Conservation (phyloP, 2,888 invertebrate genomes). For the Trypoxylon attenuatum region DNA sequence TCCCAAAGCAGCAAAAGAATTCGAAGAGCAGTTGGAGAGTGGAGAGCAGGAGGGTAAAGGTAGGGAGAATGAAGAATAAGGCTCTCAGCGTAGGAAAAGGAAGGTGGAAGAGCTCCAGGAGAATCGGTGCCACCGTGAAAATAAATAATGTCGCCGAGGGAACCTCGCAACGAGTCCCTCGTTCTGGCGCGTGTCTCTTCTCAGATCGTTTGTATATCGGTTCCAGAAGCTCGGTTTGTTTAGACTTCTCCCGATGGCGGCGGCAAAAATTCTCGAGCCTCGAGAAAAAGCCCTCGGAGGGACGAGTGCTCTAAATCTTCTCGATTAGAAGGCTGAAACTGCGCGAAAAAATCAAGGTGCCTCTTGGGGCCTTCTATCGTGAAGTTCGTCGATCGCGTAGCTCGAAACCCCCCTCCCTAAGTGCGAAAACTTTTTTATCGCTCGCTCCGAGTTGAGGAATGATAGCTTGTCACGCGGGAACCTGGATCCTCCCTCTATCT, state of each 20-base stretch:
- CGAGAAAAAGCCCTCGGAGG: constrained; percentile 14
- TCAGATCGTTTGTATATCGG: constrained; percentile 47
- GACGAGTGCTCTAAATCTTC: constrained; percentile 8
- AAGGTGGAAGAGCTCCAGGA: background rate
- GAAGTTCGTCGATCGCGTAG: too few relatives aligned
- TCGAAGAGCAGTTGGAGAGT: too few relatives aligned
- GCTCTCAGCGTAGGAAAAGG: background rate
- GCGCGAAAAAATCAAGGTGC: background rate
- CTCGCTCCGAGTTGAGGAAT: too few relatives aligned
- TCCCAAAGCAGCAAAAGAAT: too few relatives aligned
- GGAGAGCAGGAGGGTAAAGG: background rate
- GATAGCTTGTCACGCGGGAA: too few relatives aligned
- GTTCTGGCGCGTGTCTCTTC: constrained; percentile 43
- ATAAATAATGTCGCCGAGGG: constrained; percentile 27
- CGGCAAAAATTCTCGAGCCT: constrained; percentile 16
- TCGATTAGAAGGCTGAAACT: constrained; percentile 22
- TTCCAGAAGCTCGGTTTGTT: constrained; percentile 34
- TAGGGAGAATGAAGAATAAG: background rate
- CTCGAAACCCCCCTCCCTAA: too few relatives aligned
- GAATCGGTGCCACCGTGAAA: constrained; percentile 25
- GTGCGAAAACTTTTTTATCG: too few relatives aligned
- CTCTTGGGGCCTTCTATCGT: too few relatives aligned
- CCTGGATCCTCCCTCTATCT: too few relatives aligned
- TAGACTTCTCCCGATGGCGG: constrained; percentile 16
- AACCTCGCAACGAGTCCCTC: background rate